Evolutionary conservation across 2,113 vertebrate species (phyloP).

Genomic region (Leucopsar rothschildi): DNA sequence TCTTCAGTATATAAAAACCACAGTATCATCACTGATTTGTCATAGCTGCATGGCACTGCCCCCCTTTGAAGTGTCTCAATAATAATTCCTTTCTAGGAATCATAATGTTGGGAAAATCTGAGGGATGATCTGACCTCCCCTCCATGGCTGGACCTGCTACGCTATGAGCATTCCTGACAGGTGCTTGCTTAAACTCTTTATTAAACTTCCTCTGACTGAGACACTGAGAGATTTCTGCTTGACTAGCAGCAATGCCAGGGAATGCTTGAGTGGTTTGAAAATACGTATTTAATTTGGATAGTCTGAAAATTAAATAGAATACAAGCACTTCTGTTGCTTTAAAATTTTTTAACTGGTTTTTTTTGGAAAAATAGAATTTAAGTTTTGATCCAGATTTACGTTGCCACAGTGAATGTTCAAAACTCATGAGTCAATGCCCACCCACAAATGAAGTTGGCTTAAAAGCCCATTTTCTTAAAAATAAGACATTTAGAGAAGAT

Average conservation of each 20-base stretch:
- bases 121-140: not conserved
- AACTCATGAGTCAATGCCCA: conserved; percentile 53
- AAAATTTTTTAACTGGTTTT: not conserved
- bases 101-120: not conserved
- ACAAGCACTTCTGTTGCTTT: not conserved
- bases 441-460: conserved; percentile 43
- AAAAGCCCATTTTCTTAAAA: conserved; percentile 57
- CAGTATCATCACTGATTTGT: not conserved
- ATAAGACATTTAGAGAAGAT: conserved; percentile 46
- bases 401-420: conserved; percentile 11
- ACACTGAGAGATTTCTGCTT: not conserved
- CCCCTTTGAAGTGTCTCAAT: not conserved
- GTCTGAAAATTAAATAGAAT: not conserved
- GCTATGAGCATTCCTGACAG: not conserved
- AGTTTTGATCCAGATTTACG: conserved; percentile 26
- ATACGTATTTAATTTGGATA: not conserved
- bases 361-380: not conserved
- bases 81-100: not conserved
- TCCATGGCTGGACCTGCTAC: not conserved
- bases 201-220: not conserved
- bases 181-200: not conserved
- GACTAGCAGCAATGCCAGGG: not conserved
- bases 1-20: not conserved
- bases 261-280: not conserved
- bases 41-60: not conserved